Percentiles rank a stretch among this genome's conserved stretches.
Conservation (phyloP, 2,888 invertebrate genomes). For the Chaitophorus viminalis region DNA sequence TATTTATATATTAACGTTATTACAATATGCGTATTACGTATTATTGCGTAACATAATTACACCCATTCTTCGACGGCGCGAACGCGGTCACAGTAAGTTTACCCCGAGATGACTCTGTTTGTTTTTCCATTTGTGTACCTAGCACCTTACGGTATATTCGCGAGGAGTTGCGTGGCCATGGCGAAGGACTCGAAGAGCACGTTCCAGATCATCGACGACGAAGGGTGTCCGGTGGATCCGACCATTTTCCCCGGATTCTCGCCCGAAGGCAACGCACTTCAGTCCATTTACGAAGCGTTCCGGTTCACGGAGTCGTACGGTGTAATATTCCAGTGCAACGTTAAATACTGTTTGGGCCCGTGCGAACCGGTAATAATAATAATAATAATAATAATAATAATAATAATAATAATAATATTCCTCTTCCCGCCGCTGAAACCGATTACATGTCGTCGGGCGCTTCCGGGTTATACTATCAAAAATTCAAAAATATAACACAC, state of each 20-base stretch:
- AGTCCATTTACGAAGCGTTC: constrained; percentile 93
- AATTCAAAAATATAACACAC: too few species aligned
- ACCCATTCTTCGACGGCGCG: background rate
- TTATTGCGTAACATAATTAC: background rate
- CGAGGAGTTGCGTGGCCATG: constrained; percentile 95
- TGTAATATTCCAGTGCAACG: constrained; percentile 96
- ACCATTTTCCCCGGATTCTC: constrained; percentile 93
- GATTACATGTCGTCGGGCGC: background rate
- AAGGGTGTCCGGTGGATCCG: constrained; percentile 94
- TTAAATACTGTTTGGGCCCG: constrained; percentile 93
- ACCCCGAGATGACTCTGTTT: too few species aligned
- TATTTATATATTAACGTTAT: too few species aligned
- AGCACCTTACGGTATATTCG: constrained; percentile 96
- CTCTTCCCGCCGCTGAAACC: background rate
- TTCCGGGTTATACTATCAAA: background rate
- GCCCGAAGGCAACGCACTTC: constrained; percentile 89
- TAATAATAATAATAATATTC: constrained; percentile 68
- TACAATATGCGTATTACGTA: too few species aligned
- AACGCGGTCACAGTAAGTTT: background rate
- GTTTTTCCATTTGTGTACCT: constrained; percentile 63
- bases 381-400: too few species aligned
- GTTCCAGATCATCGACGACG: constrained; percentile 95
- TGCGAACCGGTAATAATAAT: constrained; percentile 81
- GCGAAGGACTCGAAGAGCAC: constrained; percentile 96
- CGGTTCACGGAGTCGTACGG: constrained; percentile 96